Evolutionary conservation across 1,140 invertebrate genomes (phyloP).

Genomic region (Macrobrachium nipponense): DNA sequence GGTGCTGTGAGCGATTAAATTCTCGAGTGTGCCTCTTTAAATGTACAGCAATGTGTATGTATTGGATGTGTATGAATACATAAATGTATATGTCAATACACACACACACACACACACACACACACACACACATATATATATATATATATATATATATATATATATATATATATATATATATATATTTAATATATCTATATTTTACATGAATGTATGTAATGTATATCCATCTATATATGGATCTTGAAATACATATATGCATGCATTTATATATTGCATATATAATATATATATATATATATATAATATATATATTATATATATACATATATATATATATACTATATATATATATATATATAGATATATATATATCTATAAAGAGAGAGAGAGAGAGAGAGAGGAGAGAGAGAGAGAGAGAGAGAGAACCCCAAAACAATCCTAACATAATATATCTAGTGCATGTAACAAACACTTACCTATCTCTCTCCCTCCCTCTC

Average conservation of each 20-base stretch:
- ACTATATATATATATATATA: not conserved
- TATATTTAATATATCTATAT: not conserved
- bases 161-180: slow-evolving; percentile 18
- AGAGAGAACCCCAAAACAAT: not conserved
- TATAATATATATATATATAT: slow-evolving; percentile 9
- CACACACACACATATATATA: not conserved
- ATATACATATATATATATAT: not conserved
- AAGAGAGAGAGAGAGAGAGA: too few species aligned
- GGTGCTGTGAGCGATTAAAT: too few species aligned
- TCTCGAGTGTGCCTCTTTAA: too few species aligned
- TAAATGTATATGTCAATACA: not conserved
- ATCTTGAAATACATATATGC: not conserved
- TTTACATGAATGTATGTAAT: not conserved
- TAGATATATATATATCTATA: not conserved
- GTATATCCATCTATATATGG: not conserved
- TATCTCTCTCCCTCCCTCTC: not conserved
- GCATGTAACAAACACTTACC: not conserved
- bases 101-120: not conserved
- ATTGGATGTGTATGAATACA: too few species aligned
- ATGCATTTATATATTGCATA: not conserved
- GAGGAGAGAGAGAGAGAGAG: too few species aligned
- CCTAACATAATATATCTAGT: not conserved
- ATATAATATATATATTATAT: slow-evolving; percentile 18
- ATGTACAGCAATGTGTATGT: too few species aligned
- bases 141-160: slow-evolving; percentile 11